Evolutionary conservation across 2,113 vertebrate genomes (phyloP).

Genomic region (Polypterus senegalus): DNA sequence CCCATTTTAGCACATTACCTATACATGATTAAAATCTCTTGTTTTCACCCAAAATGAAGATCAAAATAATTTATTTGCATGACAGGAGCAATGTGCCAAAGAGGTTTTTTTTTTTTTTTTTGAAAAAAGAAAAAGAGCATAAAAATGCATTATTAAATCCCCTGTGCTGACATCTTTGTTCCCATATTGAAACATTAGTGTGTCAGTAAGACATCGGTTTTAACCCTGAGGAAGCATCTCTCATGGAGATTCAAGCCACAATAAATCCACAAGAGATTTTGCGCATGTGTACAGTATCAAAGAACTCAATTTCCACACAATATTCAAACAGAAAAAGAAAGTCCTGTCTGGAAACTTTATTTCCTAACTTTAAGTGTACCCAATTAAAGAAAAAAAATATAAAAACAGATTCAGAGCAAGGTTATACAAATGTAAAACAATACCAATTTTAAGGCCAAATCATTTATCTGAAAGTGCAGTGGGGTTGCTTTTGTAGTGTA

Average conservation of each 20-base stretch:
- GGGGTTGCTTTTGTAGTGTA: not conserved
- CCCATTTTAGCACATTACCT: not conserved
- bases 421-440: not conserved
- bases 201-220: not conserved
- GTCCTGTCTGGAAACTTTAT: not conserved
- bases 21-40: too few relatives aligned
- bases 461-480: not conserved
- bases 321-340: too few relatives aligned
- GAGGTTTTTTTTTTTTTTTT: not conserved
- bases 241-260: not conserved
- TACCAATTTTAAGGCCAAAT: not conserved
- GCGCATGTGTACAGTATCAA: not conserved
- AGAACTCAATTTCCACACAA: not conserved
- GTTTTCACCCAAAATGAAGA: too few relatives aligned
- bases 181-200: not conserved
- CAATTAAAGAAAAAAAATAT: not conserved
- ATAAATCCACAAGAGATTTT: not conserved
- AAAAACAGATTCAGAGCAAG: not conserved
- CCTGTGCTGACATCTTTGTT: not conserved
- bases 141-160: not conserved
- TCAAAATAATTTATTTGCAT: too few relatives aligned
- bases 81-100: too few relatives aligned
- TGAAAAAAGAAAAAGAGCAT: not conserved
- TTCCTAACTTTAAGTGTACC: not conserved
- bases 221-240: not conserved